Base-by-base conservation (phyloP, 2,797 vertebrate genomes). In the Caiman crocodilus region DNA sequence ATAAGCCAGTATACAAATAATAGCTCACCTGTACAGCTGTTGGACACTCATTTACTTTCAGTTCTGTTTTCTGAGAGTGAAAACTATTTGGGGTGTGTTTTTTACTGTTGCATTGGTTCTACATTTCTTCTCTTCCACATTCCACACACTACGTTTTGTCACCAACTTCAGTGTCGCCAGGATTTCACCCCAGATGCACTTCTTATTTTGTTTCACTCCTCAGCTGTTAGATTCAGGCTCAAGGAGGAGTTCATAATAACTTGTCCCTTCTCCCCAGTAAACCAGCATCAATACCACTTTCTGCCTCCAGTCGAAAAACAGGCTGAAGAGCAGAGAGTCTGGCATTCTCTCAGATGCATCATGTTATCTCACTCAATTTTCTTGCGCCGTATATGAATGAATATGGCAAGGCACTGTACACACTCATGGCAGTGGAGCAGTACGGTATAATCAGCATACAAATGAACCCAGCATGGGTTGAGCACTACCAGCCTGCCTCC, bases 401-500 rank as follows among this genome's bases (percentile, higher is more conserved):
- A 50, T 14, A 35, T 75, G 73, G 32, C n/a, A 15, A 88, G 55
- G 59, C 30, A 81, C 30, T 3, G 0, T 17, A 63, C 9, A 23
- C 28, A 32, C 50, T 25, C 56, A 30, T 61, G 16, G 55, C 50
- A 69, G 25, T 35, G 61, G 30, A 28, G 25, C 1, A 1, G 7
- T 32, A 7, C 3, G 3, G 35, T 2, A 58, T 30, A 56, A 42
- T 3, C 15, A 64, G 57, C 17, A 42, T 59, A n/a, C 2, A 67
- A 13, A 21, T 0, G 4, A 79, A 50, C 26, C 71, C 65, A 20
- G 77, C 30, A 25, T 0, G 1, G 57, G 35, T 64, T 67, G 5
- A 92, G 42, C 78, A 83, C 25, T 30, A 42, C 1, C 18, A 69
- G 81, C n/a, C 26, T 13, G 14, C 67, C 77, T 79, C 14, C 2